Conservation (phyloP, 1,140 invertebrate species). For the Leptinotarsa lineolata region DNA sequence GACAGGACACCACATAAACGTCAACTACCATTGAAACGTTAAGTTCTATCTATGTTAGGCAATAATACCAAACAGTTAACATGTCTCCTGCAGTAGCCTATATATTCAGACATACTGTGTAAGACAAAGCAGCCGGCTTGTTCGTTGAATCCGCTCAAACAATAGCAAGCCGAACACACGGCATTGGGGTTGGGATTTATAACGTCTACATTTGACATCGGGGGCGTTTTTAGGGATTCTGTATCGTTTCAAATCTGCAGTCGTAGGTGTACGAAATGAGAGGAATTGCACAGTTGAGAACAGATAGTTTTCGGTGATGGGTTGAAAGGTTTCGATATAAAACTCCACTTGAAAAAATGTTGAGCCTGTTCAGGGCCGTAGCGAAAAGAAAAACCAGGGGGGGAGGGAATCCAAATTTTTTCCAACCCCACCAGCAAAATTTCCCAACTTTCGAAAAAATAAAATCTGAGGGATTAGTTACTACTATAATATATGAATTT, state of each 20-base stretch:
- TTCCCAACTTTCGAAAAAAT: too few species aligned
- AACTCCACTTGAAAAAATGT: too few species aligned
- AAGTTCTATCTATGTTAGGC: slow-evolving; percentile 18
- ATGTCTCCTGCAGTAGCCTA: slow-evolving; percentile 34
- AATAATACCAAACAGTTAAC: slow-evolving; percentile 37
- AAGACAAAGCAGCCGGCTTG: slow-evolving; percentile 34
- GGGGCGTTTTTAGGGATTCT: slow-evolving; percentile 24
- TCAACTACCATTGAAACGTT: slow-evolving; percentile 16
- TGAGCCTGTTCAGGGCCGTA: too few species aligned
- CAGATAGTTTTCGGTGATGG: too few species aligned
- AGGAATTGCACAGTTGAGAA: too few species aligned
- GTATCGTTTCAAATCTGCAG: slow-evolving; percentile 14
- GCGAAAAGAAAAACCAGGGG: too few species aligned
- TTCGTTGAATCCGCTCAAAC: slow-evolving; percentile 31
- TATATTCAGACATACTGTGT: slow-evolving; percentile 40
- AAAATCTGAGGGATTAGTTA: too few species aligned
- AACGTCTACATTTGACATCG: slow-evolving; percentile 22
- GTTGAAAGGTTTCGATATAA: too few species aligned
- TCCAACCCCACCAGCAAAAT: too few species aligned
- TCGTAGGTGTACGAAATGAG: not conserved
- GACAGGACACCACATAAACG: not conserved
- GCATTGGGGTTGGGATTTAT: slow-evolving; percentile 34
- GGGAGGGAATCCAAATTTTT: too few species aligned
- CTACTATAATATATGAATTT: too few species aligned
- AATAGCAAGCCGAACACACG: slow-evolving; percentile 31